phyloP scores from a whole-genome alignment of 2,797 vertebrate genomes.

The Spondyliosoma cantharus region DNA sequence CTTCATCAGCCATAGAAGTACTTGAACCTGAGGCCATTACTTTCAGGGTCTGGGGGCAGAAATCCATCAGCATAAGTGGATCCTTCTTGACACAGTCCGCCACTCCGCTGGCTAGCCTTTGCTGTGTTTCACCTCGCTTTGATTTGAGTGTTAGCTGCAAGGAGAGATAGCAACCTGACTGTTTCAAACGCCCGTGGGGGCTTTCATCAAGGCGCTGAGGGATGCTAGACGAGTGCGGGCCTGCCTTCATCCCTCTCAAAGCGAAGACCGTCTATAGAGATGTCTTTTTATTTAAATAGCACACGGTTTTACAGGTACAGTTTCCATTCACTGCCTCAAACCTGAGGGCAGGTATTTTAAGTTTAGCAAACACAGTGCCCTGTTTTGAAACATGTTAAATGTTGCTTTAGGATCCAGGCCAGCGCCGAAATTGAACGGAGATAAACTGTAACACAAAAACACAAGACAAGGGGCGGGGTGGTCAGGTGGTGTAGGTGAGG shows the following conservation, averaged over 20 bases:
- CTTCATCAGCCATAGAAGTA: constrained; percentile 60
- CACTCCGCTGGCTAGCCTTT: constrained; percentile 25
- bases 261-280: constrained; percentile 44
- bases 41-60: constrained; percentile 27
- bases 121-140: constrained; percentile 45
- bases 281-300: constrained; percentile 50
- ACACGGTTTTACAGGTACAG: constrained; percentile 23
- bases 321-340: constrained; percentile 38
- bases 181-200: constrained; percentile 62
- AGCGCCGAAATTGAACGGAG: constrained; percentile 16
- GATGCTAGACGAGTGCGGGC: constrained; percentile 75
- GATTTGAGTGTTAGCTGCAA: constrained; percentile 50
- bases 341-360: background rate
- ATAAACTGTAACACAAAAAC: constrained; percentile 7
- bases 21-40: constrained; percentile 54
- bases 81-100: constrained; percentile 50
- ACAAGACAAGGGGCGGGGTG: constrained; percentile 38
- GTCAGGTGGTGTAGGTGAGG: constrained; percentile 51
- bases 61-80: constrained; percentile 53
- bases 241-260: constrained; percentile 66
- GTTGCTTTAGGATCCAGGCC: constrained; percentile 22
- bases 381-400: constrained; percentile 14
- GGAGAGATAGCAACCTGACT: constrained; percentile 49
- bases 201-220: constrained; percentile 62
- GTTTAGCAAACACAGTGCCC: constrained; percentile 5